phyloP scores from a whole-genome alignment of 1,140 invertebrate genomes.

The Bombus confusus region DNA sequence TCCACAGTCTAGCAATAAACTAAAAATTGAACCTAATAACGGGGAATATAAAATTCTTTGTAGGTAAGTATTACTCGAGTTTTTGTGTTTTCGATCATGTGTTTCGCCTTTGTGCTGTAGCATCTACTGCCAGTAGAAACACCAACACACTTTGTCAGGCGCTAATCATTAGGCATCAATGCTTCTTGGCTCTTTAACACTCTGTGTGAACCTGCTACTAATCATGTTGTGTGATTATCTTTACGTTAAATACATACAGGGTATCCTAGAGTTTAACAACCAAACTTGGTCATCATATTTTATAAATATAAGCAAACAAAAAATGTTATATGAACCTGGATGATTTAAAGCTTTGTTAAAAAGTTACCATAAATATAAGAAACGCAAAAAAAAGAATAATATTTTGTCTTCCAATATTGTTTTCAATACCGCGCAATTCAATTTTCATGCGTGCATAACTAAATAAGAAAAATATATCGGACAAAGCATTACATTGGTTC shows the following conservation, averaged over 20 bases:
- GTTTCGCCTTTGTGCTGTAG: background rate
- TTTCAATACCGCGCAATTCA: background rate
- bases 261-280: background rate
- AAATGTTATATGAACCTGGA: background rate
- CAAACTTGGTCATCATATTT: background rate
- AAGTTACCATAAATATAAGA: background rate
- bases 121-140: slow-evolving; percentile 13
- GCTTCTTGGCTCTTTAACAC: background rate
- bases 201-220: background rate
- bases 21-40: background rate
- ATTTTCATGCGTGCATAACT: background rate
- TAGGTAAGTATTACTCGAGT: background rate
- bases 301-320: background rate
- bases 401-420: background rate
- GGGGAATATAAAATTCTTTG: background rate
- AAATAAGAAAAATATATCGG: background rate
- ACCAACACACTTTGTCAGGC: background rate
- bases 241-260: background rate
- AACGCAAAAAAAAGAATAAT: background rate
- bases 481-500: no score
- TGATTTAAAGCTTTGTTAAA: no score
- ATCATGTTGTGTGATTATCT: background rate
- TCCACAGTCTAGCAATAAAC: background rate
- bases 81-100: background rate
- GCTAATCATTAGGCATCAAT: background rate